Evolutionary conservation across 2,888 invertebrate genomes (phyloP), one percentile per base, ranked within the genome.

Genomic region (Acrobasis repandana): DNA sequence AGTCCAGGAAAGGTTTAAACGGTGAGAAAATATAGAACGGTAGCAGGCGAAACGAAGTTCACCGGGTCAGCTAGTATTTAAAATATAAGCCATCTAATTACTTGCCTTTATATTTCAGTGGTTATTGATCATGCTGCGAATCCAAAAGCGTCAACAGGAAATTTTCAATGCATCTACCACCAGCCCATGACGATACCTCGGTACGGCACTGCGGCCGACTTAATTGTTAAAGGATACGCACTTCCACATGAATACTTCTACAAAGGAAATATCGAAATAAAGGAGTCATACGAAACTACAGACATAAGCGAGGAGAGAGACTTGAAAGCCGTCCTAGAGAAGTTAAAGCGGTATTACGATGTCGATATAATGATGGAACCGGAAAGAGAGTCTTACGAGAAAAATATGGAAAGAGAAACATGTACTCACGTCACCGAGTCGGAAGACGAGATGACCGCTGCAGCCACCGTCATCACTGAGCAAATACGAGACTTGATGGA

Each of bases 131-230:
- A 83, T 60, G 77, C 83, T 52, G 69, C 69, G 20, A 72, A 93
- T 74, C 69, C 87, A 0, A 79, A 72, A 20, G 86, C 93, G 0
- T 63, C 86, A 8, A 94, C 95, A 0, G 95, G 95, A 9, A 88
- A 88, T 28, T 95, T 95, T 67, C 93, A 94, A 80, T 87, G 93
- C 58, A 88, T 93, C 58, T 93, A 93, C 69, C 80, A 77, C 9
- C 92, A 92, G 61, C 82, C 86, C 3, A 77, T 88, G 70, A 83
- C 85, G 14, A 62, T 74, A 46, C 87, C 85, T 9, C 75, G 73
- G 36, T 86, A 78, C 65, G 77, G 77, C 1, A 67, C 67, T 9
- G 75, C 78, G 9, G 64, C 76, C 9, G 86, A 92, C 61, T 70
- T 92, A 15, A 47, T 62, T 18, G 71, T 90, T 8, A 75, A 74